A percentile compares a stretch with the other conserved stretches of the same genome.
These are phyloP conservation scores for Oreonectes daqikongensis DNA, from an alignment of 2,797 vertebrate genomes.

Conservation along the genomic window DNA sequence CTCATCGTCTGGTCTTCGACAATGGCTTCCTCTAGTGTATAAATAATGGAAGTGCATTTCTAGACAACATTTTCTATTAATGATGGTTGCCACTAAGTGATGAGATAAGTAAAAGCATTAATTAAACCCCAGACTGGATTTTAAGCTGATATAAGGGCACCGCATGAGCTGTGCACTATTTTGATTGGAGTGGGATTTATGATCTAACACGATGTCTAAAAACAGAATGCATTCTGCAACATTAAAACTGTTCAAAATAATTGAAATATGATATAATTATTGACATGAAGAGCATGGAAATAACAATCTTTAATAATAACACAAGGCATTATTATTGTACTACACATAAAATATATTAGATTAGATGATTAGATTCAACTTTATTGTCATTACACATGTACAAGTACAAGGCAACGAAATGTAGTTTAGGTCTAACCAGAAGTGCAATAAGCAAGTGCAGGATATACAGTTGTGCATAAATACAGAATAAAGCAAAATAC, in stretches of 20 bases:
- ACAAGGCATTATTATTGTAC: too few species aligned
- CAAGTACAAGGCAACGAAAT: too few species aligned
- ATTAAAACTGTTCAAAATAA: not conserved
- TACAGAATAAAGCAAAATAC: too few species aligned
- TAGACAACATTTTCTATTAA: not conserved
- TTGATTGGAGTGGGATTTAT: not conserved
- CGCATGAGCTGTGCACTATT: not conserved
- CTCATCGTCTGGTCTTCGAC: not conserved
- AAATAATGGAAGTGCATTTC: slow-evolving; percentile 5
- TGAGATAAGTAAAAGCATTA: not conserved
- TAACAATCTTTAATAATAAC: too few species aligned
- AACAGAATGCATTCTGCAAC: not conserved
- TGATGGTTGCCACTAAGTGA: not conserved
- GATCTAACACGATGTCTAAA: not conserved
- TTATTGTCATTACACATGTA: too few species aligned
- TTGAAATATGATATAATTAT: too few species aligned
- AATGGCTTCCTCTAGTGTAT: slow-evolving; percentile 19
- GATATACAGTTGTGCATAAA: too few species aligned
- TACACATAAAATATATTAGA: too few species aligned
- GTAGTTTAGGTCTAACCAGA: too few species aligned
- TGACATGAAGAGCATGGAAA: not conserved
- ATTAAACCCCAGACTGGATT: not conserved
- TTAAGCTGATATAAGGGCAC: not conserved
- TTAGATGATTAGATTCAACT: too few species aligned
- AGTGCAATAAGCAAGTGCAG: too few species aligned